phyloP scores from a whole-genome alignment of 1,140 invertebrate genomes.

The Drosophila ficusphila region DNA sequence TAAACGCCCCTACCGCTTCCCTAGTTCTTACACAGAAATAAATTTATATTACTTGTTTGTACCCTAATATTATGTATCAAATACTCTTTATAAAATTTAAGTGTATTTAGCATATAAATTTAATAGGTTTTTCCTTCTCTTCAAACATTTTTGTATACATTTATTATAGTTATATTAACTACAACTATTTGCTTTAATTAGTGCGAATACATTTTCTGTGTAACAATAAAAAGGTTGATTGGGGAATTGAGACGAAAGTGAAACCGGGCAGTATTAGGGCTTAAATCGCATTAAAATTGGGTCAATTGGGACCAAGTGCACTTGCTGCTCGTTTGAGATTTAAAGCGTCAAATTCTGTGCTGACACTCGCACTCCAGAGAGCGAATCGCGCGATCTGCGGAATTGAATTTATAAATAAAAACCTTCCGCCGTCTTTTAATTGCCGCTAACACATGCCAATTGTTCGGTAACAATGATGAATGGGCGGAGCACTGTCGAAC shows the following conservation, averaged over 20 bases:
- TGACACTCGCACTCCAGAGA: background rate
- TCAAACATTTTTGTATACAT: too few relatives aligned
- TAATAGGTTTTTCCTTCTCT: too few relatives aligned
- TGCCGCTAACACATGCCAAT: constrained; percentile 25
- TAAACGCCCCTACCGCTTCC: constrained; percentile 40
- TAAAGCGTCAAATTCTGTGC: background rate
- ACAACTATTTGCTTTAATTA: too few relatives aligned
- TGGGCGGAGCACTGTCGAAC: background rate
- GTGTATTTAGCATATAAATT: too few relatives aligned
- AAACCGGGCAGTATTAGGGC: constrained; percentile 9
- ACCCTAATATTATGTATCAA: background rate
- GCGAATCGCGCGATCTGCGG: background rate
- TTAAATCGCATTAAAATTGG: constrained; percentile 69
- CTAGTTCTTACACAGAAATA: background rate
- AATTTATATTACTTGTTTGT: background rate
- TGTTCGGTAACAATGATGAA: constrained; percentile 29
- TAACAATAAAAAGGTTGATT: background rate
- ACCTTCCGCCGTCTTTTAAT: constrained; percentile 23
- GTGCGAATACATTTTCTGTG: background rate
- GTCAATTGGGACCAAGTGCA: constrained; percentile 61
- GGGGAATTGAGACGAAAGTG: background rate
- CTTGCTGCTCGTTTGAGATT: constrained; percentile 13
- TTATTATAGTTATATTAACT: too few relatives aligned
- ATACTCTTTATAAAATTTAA: too few relatives aligned
- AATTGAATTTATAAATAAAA: constrained; percentile 20